Percentiles rank a stretch among this genome's conserved stretches.
phyloP scores from a whole-genome alignment of 2,888 invertebrate species.

The Catocala nupta region DNA sequence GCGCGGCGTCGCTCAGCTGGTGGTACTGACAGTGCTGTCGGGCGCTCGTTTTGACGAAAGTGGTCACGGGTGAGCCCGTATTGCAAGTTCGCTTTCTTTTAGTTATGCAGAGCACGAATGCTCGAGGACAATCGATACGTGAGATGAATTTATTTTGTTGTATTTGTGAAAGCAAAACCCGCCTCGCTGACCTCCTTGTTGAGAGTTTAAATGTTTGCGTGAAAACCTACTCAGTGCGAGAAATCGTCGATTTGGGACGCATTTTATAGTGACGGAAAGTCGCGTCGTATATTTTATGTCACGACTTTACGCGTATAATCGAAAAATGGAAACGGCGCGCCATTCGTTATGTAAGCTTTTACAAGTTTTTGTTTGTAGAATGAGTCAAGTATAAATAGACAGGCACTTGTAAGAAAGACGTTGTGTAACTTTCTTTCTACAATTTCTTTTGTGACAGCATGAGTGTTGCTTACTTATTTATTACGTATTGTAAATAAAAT shows the following conservation, averaged over 20 bases:
- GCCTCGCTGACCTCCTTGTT: conserved; percentile 83
- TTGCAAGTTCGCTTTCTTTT: conserved; percentile 85
- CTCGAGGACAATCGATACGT: conserved; percentile 86
- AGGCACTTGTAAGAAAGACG: conserved; percentile 15
- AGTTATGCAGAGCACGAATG: conserved; percentile 80
- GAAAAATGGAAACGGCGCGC: conserved; percentile 35
- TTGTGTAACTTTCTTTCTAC: conserved; percentile 23
- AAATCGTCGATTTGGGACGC: conserved; percentile 80
- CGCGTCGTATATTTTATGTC: conserved; percentile 49
- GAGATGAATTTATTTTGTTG: conserved; percentile 87
- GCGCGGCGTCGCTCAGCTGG: conserved; percentile 27
- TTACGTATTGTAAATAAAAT: background rate
- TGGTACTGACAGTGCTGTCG: conserved; percentile 30
- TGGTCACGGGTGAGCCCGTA: conserved; percentile 70
- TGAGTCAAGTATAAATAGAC: conserved; percentile 36
- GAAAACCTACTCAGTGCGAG: conserved; percentile 79
- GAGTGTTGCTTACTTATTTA: background rate
- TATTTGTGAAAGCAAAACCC: conserved; percentile 86
- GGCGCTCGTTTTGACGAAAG: conserved; percentile 68
- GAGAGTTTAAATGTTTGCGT: conserved; percentile 78
- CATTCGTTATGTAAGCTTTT: conserved; percentile 41
- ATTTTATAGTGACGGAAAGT: conserved; percentile 72
- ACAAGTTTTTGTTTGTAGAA: conserved; percentile 38
- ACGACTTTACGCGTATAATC: conserved; percentile 43
- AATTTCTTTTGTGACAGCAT: conserved; percentile 9